phyloP scores from a whole-genome alignment of 2,113 vertebrate species.

The Gambusia affinis region DNA sequence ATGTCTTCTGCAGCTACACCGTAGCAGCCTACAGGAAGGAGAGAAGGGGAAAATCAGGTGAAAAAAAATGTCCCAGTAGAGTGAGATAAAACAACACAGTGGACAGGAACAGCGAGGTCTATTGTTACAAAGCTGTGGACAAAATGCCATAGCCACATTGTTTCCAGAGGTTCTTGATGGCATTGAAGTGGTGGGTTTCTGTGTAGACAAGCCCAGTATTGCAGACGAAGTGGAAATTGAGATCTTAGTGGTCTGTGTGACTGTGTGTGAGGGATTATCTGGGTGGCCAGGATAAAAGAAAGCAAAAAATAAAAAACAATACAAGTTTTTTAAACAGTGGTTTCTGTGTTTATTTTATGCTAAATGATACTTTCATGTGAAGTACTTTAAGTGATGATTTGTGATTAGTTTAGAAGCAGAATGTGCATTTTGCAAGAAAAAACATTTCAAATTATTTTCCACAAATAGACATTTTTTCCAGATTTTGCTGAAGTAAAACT shows the following conservation, averaged over 20 bases:
- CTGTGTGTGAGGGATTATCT: neutral
- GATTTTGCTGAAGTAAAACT: slow-evolving; percentile 41
- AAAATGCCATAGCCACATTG: slow-evolving; percentile 30
- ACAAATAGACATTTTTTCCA: neutral
- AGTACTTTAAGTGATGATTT: neutral
- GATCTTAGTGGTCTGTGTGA: slow-evolving; percentile 18
- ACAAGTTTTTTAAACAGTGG: slow-evolving; percentile 2
- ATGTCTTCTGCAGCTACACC: slow-evolving; percentile 87
- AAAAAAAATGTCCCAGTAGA: neutral
- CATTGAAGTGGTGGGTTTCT: slow-evolving; percentile 13
- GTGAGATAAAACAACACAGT: slow-evolving; percentile 20
- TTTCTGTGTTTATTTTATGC: slow-evolving; percentile 21
- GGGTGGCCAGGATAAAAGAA: slow-evolving; percentile 9
- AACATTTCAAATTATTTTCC: neutral
- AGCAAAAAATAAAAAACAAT: slow-evolving; percentile 1
- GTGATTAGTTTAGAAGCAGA: neutral
- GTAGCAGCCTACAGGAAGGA: slow-evolving; percentile 88
- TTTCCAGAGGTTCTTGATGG: slow-evolving; percentile 28
- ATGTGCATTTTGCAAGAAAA: slow-evolving; percentile 27
- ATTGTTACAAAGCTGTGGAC: slow-evolving; percentile 15
- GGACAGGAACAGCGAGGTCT: slow-evolving; percentile 16
- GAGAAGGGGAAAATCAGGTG: neutral
- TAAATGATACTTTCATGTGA: neutral
- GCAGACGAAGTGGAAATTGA: slow-evolving; percentile 34
- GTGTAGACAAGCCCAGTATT: slow-evolving; percentile 8